Conservation (phyloP, 2,888 invertebrate genomes). For the Napeogenes sylphis region DNA sequence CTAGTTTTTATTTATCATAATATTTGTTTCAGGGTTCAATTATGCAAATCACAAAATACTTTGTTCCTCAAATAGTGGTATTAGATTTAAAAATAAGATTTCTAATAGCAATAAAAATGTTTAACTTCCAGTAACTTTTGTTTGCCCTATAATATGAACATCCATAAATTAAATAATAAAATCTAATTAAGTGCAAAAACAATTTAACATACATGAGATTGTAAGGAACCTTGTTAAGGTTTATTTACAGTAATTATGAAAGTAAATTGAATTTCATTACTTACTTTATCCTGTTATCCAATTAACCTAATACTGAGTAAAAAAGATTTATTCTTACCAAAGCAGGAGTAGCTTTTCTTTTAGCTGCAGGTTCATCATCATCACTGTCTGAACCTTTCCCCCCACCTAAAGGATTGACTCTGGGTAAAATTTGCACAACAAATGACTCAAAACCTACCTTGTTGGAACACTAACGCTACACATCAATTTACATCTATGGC, state of each 20-base stretch:
- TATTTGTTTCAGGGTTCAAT: neutral
- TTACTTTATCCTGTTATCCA: constrained; percentile 34
- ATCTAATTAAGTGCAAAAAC: neutral
- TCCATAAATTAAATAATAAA: neutral
- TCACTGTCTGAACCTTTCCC: constrained; percentile 89
- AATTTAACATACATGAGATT: neutral
- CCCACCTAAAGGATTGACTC: constrained; percentile 62
- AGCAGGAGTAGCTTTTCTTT: constrained; percentile 82
- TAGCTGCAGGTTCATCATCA: constrained; percentile 88
- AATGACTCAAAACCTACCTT: constrained; percentile 38
- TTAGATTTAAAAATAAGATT: neutral
- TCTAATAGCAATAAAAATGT: neutral
- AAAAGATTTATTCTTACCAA: constrained; percentile 51
- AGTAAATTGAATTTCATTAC: constrained; percentile 22
- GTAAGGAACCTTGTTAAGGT: neutral
- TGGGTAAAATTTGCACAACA: constrained; percentile 32
- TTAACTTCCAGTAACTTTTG: neutral
- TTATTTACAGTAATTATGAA: neutral
- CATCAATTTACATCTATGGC: constrained; percentile 59
- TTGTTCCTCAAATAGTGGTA: neutral
- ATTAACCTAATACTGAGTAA: constrained; percentile 24
- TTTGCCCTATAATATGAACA: neutral
- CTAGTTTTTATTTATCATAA: neutral
- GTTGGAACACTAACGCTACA: constrained; percentile 55
- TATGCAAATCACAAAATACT: neutral